Base-by-base conservation (phyloP, 2,888 invertebrate genomes). In the Lasioglossum villosulum region DNA sequence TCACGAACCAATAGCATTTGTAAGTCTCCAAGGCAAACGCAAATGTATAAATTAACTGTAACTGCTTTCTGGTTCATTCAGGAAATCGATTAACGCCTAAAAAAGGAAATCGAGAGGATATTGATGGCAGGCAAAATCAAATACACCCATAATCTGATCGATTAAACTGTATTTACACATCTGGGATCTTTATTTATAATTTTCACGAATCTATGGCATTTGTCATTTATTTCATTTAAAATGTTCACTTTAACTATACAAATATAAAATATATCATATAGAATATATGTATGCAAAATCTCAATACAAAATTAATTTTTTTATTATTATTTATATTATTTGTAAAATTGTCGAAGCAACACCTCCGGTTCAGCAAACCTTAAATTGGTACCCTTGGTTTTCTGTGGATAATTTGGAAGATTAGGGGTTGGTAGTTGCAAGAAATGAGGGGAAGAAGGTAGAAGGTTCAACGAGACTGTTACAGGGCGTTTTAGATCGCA, bases 401-500 rank as follows among this genome's bases (percentile, higher is more conserved):
- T 52, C 52, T 23, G 8, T 27, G 59, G 59, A 16, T 59, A 27
- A 14, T 59, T 27, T 27, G 27, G 59, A 59, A 59, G 59, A 59
- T 59, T 59, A 14, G 59, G 27, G 27, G 59, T 59, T 14, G 27
- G 30, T 30, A 30, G 34, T 34, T 6, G 30, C 30, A 30, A 30
- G 34, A 19, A 66, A 16, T 19, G 30, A 66, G 66, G 30, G 34
- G 6, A 16, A 30, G 30, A 34, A 30, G 16, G 19, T 30, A 16
- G 63, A 34, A 19, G 59, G 71, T 2, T 52, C n/a, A 34, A 34
- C 27, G 8, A 37, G 45, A 10, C 39, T 56, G 71, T 75, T 72
- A 14, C 59, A 75, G 74, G 74, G 42, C 73, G 70, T 71, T 66
- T 30, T 52, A 76, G 76, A 84, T 84, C n/a, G 70, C 78, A 72